These are phyloP conservation scores for Chelonia mydas DNA, from an alignment of 2,797 vertebrate species.

Conservation along the genomic window DNA sequence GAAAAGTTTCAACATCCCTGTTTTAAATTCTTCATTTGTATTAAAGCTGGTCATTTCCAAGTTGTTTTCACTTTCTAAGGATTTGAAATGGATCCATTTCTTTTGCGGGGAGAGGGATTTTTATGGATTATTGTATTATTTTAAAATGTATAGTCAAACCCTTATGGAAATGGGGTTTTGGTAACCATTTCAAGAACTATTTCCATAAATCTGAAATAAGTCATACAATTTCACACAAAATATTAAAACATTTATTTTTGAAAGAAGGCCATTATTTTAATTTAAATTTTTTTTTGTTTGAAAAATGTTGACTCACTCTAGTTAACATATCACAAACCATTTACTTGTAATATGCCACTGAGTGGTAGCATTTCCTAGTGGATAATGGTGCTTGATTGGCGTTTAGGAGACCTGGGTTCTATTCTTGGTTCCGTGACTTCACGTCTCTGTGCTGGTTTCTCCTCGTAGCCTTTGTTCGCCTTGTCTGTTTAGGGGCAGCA, in stretches of 20 bases:
- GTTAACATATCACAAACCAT: neutral
- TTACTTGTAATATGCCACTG: neutral
- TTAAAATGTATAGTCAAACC: neutral
- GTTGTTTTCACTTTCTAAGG: neutral
- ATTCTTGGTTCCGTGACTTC: neutral
- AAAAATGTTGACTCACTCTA: neutral
- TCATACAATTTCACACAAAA: neutral
- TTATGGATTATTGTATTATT: neutral
- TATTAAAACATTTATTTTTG: neutral
- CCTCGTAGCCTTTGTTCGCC: neutral
- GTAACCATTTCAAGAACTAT: neutral
- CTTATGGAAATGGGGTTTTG: neutral
- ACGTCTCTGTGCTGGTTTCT: neutral
- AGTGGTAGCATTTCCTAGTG: neutral
- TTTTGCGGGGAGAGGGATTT: no score
- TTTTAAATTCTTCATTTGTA: neutral
- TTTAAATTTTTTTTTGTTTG: neutral
- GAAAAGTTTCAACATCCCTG: neutral
- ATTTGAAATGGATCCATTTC: neutral
- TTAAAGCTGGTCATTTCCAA: neutral
- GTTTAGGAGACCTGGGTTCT: neutral
- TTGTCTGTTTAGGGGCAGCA: neutral
- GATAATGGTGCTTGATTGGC: neutral
- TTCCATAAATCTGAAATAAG: neutral
- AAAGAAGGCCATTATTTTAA: neutral